These are phyloP conservation scores for Rotaria macrura DNA, from an alignment of 2,888 invertebrate species.

Conservation along the genomic window DNA sequence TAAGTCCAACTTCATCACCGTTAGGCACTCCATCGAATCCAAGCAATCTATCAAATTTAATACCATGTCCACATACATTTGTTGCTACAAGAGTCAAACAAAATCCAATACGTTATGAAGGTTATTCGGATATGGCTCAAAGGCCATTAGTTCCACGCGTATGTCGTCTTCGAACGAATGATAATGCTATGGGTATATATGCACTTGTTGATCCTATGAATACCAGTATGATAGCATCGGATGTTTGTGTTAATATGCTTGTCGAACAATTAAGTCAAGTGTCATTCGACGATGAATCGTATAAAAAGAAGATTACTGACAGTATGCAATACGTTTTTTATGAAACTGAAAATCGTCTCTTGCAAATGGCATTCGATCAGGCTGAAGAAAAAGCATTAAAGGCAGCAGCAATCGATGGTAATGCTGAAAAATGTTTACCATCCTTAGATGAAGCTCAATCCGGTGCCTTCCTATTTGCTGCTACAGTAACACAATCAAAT, in stretches of 20 bases:
- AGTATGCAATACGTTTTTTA: not conserved
- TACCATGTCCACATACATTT: constrained; percentile 2
- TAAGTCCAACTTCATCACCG: not conserved
- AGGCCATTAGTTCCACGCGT: not conserved
- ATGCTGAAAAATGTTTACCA: not conserved
- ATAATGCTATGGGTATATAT: not conserved
- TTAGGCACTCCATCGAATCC: not conserved
- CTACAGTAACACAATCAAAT: not conserved
- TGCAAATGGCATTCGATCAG: constrained; percentile 13
- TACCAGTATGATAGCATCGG: not conserved
- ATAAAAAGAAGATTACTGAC: not conserved
- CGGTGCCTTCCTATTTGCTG: not conserved
- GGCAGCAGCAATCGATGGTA: not conserved
- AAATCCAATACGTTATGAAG: not conserved
- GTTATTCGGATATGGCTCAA: not conserved
- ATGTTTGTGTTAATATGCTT: not conserved
- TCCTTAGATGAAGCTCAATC: constrained; percentile 2
- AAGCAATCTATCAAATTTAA: not conserved
- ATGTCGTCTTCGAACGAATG: not conserved
- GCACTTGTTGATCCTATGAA: constrained; percentile 7
- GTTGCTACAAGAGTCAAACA: not conserved
- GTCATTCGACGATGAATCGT: not conserved
- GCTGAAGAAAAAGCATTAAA: not conserved
- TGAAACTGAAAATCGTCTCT: not conserved
- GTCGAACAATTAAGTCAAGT: not conserved